Base-by-base conservation (phyloP, 1,140 invertebrate species). In the Anastrepha obliqua region DNA sequence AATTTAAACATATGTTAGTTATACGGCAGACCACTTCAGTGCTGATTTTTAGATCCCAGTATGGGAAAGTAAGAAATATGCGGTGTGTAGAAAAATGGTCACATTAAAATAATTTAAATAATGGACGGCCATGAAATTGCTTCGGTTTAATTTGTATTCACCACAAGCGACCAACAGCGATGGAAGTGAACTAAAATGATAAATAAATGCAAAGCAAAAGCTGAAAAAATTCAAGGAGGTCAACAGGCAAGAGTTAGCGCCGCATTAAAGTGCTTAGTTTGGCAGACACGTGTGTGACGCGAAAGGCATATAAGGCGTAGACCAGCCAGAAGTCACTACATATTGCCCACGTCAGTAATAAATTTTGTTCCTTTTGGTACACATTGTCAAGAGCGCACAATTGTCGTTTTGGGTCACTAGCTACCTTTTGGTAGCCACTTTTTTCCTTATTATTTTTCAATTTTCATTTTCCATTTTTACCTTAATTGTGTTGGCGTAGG, bases 91-190 rank as follows among this genome's bases (percentile, higher is more conserved):
- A 13, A 29, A 47, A 81, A 17, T 58, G 51, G 44, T 9, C 51
- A 81, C 74, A 29, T 81, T 81, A 81, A 29, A 81, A 58, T n/a
- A 81, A 81, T 81, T 81, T 55, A 29, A 55, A 81, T 81, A 81
- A 81, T 58, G 74, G n/a, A 8, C 55, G 44, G 44, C 44, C 74
- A 58, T 81, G 74, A 81, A 81, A 81, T 55, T 58, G 74, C 44
- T 20, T n/a, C 17, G 55, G 29, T 17, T 51, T 81, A 81, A 81
- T 81, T 81, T 55, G 42, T 2, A 74, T 74, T 29, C 47, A 81
- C 44, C 74, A 58, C 51, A 81, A 55, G 17, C 42, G 29, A 4
- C 65, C 7, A 42, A 6, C 15, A 15, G 15, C 67, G 44, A 1
- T 6, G 9, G 6, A 15, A 74, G 42, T 8, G 67, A 62, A 9